phyloP scores from a whole-genome alignment of 2,888 invertebrate genomes.

The Neocrepidodera transversa region DNA sequence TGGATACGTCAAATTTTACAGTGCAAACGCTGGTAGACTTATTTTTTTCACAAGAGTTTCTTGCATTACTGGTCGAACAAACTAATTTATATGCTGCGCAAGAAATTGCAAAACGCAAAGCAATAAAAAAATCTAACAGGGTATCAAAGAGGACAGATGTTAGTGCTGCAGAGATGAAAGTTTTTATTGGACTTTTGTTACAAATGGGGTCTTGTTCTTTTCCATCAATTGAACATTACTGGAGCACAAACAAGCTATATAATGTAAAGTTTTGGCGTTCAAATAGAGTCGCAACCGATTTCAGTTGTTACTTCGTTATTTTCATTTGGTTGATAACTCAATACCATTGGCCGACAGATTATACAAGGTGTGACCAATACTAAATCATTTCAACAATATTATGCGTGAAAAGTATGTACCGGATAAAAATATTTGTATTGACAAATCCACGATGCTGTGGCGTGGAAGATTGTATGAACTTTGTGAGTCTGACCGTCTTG shows the following conservation, averaged over 20 bases:
- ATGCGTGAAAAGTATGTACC: too few species aligned
- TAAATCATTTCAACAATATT: conserved; percentile 18
- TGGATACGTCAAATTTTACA: too few species aligned
- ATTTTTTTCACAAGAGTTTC: background rate
- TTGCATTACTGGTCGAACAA: conserved; percentile 12
- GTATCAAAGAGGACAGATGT: conserved; percentile 12
- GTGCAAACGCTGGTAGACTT: background rate
- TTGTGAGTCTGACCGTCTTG: too few species aligned
- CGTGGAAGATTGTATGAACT: background rate
- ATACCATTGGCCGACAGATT: conserved; percentile 8
- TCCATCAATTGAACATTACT: conserved; percentile 5
- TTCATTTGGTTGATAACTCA: conserved; percentile 2
- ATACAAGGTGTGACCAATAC: conserved; percentile 4
- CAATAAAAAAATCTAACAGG: conserved; percentile 18
- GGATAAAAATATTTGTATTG: too few species aligned
- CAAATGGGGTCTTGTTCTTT: background rate
- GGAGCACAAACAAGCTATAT: conserved; percentile 5
- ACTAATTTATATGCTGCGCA: conserved; percentile 17
- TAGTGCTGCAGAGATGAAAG: conserved; percentile 15
- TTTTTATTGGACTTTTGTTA: too few species aligned
- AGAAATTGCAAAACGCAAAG: conserved; percentile 15
- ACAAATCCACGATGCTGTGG: conserved; percentile 3
- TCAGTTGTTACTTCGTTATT: conserved; percentile 12
- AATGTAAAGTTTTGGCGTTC: conserved; percentile 6
- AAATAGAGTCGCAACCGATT: conserved; percentile 1